Conservation (phyloP, 1,140 invertebrate genomes). For the Dinoponera quadriceps region DNA sequence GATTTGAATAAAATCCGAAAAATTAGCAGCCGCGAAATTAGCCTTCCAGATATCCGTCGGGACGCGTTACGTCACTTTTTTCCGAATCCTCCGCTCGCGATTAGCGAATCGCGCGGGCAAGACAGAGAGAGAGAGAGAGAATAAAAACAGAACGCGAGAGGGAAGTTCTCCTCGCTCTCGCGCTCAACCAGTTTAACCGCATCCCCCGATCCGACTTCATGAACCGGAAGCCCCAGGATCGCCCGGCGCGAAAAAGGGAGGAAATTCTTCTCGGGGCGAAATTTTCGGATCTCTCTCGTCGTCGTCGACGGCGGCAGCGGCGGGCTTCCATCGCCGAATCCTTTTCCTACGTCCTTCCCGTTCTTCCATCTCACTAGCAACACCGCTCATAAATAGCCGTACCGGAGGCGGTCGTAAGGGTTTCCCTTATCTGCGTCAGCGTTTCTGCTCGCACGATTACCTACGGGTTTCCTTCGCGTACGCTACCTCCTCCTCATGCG, state of each 20-base stretch:
- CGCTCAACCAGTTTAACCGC: conserved; percentile 17
- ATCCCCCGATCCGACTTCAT: conserved; percentile 23
- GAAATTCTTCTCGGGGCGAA: conserved; percentile 49
- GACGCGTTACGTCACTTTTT: conserved; percentile 14
- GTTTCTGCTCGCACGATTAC: conserved; percentile 73
- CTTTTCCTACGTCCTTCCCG: conserved; percentile 37
- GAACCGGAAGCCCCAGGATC: conserved; percentile 21
- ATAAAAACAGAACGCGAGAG: too few species aligned
- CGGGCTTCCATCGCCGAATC: conserved; percentile 22
- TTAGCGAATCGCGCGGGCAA: neutral
- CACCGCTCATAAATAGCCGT: conserved; percentile 71
- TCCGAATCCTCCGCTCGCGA: conserved; percentile 13
- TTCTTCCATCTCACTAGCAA: conserved; percentile 59
- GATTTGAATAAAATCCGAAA: neutral
- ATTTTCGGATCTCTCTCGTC: conserved; percentile 52
- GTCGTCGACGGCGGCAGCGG: neutral
- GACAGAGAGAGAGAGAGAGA: too few species aligned
- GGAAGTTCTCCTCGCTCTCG: neutral
- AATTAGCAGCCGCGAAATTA: neutral
- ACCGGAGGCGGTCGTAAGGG: conserved; percentile 68
- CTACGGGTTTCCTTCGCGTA: conserved; percentile 67
- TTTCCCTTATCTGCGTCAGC: conserved; percentile 74
- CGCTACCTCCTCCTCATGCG: conserved; percentile 1
- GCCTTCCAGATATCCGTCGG: neutral
- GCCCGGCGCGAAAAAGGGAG: conserved; percentile 7